Evolutionary conservation across 2,888 invertebrate species (phyloP).

Genomic region (Pyrgus malvae): DNA sequence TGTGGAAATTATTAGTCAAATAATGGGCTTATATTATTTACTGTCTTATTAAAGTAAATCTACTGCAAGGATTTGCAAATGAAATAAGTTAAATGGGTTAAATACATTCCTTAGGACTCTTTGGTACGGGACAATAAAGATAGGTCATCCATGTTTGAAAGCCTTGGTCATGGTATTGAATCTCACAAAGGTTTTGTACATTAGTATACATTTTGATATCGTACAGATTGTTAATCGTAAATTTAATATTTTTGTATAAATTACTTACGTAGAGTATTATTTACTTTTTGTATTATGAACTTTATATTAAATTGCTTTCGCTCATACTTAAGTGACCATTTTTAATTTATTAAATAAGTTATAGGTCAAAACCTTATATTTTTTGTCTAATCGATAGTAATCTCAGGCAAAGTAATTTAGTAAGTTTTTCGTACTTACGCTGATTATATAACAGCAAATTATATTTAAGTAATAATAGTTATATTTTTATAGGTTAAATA

Average conservation of each 20-base stretch:
- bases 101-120: slow-evolving; percentile 36
- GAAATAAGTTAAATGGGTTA: background rate
- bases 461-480: slow-evolving; percentile 54
- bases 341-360: slow-evolving; percentile 25
- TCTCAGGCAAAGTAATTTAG: slow-evolving; percentile 33
- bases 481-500: slow-evolving; percentile 72
- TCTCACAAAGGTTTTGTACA: slow-evolving; percentile 40
- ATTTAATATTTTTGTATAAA: slow-evolving; percentile 44
- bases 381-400: slow-evolving; percentile 28
- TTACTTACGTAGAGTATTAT: slow-evolving; percentile 27
- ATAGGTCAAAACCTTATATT: slow-evolving; percentile 6
- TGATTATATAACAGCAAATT: slow-evolving; percentile 36
- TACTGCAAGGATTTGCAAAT: too few relatives aligned
- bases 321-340: slow-evolving; percentile 17
- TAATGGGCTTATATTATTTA: too few relatives aligned
- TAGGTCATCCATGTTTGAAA: slow-evolving; percentile 12
- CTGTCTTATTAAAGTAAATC: too few relatives aligned
- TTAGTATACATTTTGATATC: slow-evolving; percentile 31
- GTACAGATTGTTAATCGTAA: slow-evolving; percentile 30
- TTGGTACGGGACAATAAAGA: slow-evolving; percentile 37
- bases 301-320: slow-evolving; percentile 15
- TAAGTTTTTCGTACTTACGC: slow-evolving; percentile 32
- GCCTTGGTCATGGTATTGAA: slow-evolving; percentile 33
- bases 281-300: slow-evolving; percentile 23
- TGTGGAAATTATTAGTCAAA: too few relatives aligned